A percentile compares a stretch with the other conserved stretches of the same genome.
These are phyloP conservation scores for Hirudo medicinalis DNA, from an alignment of 1,140 invertebrate species.

Conservation along the genomic window DNA sequence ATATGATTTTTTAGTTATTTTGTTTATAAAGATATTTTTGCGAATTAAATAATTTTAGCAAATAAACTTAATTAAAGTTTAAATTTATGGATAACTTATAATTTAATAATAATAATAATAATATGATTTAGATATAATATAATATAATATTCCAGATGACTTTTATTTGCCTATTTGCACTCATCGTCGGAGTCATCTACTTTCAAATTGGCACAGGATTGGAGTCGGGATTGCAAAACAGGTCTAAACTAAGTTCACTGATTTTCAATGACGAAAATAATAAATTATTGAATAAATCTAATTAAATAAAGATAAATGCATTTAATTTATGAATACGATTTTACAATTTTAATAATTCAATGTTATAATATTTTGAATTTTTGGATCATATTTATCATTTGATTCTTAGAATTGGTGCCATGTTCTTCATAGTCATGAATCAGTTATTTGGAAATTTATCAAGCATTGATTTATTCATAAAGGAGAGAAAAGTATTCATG, in stretches of 20 bases:
- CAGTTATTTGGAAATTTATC: constrained; percentile 38
- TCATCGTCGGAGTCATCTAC: constrained; percentile 37
- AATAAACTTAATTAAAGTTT: background rate
- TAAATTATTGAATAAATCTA: no score
- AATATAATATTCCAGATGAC: background rate
- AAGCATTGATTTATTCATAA: constrained; percentile 38
- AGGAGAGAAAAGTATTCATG: constrained; percentile 38
- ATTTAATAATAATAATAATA: no score
- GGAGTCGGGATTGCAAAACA: constrained; percentile 36
- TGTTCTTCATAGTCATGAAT: constrained; percentile 41
- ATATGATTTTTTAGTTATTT: no score
- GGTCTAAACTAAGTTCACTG: constrained; percentile 15
- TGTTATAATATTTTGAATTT: no score
- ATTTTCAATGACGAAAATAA: no score
- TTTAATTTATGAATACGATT: no score
- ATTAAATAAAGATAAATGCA: no score
- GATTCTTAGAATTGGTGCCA: constrained; percentile 32
- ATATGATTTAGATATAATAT: no score
- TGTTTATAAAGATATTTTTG: no score
- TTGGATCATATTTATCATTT: no score
- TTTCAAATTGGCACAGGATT: constrained; percentile 29
- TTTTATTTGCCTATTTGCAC: constrained; percentile 25
- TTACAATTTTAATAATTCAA: no score
- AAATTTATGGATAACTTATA: no score
- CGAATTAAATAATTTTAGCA: background rate